Percentiles rank a stretch among this genome's conserved stretches.
These are phyloP conservation scores for Spermophilus dauricus DNA, from an alignment of 2,113 vertebrate genomes.

Conservation along the genomic window DNA sequence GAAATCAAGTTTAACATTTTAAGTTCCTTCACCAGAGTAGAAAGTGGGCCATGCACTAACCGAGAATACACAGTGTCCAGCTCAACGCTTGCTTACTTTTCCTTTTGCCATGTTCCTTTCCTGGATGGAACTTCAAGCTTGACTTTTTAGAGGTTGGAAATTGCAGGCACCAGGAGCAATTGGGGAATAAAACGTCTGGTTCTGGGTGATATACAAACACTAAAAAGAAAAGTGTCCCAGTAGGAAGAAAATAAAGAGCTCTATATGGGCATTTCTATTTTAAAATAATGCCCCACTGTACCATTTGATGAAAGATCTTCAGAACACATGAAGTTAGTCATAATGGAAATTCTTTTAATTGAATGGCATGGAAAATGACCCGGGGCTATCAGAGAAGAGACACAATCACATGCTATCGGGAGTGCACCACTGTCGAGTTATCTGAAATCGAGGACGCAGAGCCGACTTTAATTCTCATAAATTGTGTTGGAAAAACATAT, in stretches of 20 bases:
- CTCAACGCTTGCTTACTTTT: neutral
- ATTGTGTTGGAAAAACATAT: neutral
- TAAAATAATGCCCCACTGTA: slow-evolving; percentile 27
- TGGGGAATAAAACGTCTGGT: neutral
- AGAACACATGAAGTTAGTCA: slow-evolving; percentile 66
- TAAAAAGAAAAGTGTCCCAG: neutral
- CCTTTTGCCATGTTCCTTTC: neutral
- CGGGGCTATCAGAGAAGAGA: slow-evolving; percentile 67
- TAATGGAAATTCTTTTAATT: slow-evolving; percentile 85
- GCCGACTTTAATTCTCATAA: slow-evolving; percentile 54
- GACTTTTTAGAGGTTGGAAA: neutral
- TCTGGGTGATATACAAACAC: neutral
- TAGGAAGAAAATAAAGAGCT: slow-evolving; percentile 7
- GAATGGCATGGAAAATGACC: slow-evolving; percentile 87
- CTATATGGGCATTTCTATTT: slow-evolving; percentile 58
- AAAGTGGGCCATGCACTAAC: neutral
- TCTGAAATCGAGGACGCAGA: slow-evolving; percentile 72
- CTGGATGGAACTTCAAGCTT: neutral
- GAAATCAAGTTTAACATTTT: neutral
- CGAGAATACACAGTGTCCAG: neutral
- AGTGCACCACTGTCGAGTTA: slow-evolving; percentile 36
- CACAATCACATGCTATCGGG: slow-evolving; percentile 58
- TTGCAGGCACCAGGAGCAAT: neutral
- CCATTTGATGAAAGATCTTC: slow-evolving; percentile 21
- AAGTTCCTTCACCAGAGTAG: neutral